A percentile compares a stretch with the other conserved stretches of the same genome.
Conservation (phyloP, 2,888 invertebrate genomes). For the Meandrusa payeni region DNA sequence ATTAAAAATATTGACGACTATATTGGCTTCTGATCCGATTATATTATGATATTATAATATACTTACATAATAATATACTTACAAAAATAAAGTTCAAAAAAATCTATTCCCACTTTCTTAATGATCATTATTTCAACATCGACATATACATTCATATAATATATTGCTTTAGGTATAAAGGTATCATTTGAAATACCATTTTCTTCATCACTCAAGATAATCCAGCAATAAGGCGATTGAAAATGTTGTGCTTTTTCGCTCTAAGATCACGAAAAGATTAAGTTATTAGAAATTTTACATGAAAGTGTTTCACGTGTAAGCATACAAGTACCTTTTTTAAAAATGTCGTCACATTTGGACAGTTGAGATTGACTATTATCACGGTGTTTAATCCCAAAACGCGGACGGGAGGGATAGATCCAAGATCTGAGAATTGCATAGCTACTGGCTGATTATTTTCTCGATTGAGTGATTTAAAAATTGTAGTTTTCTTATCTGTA, state of each 20-base stretch:
- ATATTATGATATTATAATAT: too few species aligned
- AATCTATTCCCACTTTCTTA: neutral
- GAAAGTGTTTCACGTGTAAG: neutral
- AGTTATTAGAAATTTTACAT: neutral
- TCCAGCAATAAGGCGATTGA: slow-evolving; percentile 61
- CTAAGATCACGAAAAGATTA: slow-evolving; percentile 32
- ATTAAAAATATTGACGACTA: too few species aligned
- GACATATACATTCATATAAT: slow-evolving; percentile 43
- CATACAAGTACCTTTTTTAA: slow-evolving; percentile 40
- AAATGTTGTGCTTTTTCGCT: slow-evolving; percentile 43
- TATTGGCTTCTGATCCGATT: too few species aligned
- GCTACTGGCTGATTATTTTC: slow-evolving; percentile 37
- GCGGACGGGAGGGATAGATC: slow-evolving; percentile 35
- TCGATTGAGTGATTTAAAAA: slow-evolving; percentile 42
- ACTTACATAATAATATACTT: slow-evolving; percentile 8
- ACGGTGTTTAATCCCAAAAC: slow-evolving; percentile 48
- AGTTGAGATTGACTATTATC: slow-evolving; percentile 53
- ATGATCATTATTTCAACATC: slow-evolving; percentile 39
- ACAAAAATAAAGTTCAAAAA: slow-evolving; percentile 16
- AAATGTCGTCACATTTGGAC: slow-evolving; percentile 42
- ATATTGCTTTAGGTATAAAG: slow-evolving; percentile 37
- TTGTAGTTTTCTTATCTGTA: slow-evolving; percentile 47
- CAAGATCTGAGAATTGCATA: slow-evolving; percentile 41
- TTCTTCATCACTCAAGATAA: slow-evolving; percentile 39
- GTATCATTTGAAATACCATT: slow-evolving; percentile 25